Evolutionary conservation across 2,113 vertebrate genomes (phyloP).

Genomic region (Lagenorhynchus albirostris): DNA sequence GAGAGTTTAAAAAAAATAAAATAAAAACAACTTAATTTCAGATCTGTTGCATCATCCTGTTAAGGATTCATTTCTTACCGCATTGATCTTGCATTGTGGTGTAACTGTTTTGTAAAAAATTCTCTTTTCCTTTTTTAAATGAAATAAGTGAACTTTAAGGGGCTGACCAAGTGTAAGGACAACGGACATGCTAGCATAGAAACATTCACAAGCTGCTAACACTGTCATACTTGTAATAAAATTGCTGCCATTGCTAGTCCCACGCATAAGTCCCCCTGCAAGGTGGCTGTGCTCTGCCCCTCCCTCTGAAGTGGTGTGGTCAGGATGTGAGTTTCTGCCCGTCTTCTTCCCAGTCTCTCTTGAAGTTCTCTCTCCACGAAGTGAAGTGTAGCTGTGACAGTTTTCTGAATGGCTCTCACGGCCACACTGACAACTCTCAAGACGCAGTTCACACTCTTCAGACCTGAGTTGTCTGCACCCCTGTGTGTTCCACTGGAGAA

Average conservation of each 20-base stretch:
- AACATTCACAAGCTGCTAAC: neutral
- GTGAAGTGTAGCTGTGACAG: too few species aligned
- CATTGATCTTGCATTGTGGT: neutral
- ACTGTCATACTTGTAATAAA: neutral
- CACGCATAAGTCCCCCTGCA: rapidly evolving
- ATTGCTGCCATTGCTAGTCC: rapidly evolving
- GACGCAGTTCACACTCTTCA: neutral
- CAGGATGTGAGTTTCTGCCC: neutral
- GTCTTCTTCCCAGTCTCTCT: neutral
- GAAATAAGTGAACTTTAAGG: neutral
- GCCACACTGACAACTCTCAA: neutral
- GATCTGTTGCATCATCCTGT: neutral
- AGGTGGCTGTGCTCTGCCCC: neutral
- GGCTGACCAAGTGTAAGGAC: neutral
- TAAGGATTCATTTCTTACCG: neutral
- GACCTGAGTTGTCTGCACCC: neutral
- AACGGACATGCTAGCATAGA: neutral
- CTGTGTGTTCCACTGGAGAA: neutral
- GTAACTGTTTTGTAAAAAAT: neutral
- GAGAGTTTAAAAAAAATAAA: neutral
- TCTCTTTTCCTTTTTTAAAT: neutral
- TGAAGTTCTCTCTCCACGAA: neutral
- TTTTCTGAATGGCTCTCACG: neutral
- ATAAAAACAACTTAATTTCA: neutral
- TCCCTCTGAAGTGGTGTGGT: neutral